Evolutionary conservation across 2,888 invertebrate species (phyloP), one percentile per base, ranked within the genome.

Genomic region (Malthinus seriepunctatus): DNA sequence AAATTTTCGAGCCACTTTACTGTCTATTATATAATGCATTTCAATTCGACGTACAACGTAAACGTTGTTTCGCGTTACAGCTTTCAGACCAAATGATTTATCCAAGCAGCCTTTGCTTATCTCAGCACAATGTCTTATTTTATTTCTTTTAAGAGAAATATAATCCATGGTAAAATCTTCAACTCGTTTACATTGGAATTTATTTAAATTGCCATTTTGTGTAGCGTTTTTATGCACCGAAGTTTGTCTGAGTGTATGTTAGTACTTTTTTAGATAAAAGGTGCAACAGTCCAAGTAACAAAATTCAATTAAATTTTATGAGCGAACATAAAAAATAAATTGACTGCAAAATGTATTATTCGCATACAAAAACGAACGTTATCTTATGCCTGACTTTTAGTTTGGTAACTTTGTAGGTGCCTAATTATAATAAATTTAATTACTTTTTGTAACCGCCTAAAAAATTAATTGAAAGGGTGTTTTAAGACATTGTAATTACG

Each of bases 161-260:
- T 63, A 63, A 63, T 63, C 63, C 63, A 51, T 42, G 52, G 55
- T 56, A 62, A 56, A 60, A 56, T 59, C 59, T 53, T 46, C 59
- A 53, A 59, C 63, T 62, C 56, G 62, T 59, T 63, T 62, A 56
- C 62, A 59, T 58, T 51, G 63, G 56, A 62, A 62, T 62, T 63
- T 63, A 63, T 63, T 63, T 56, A 62, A 63, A 63, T 54, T 51
- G 56, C 7, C 55, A 55, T 52, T 60, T 33, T 32, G 46, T 34
- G 39, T 52, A 56, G 53, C 57, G 42, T 58, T 62, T 42, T 51
- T 14, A 39, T 49, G 37, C 32, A 32, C 34, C 34, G 34, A 47
- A 37, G n/a, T n/a, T 32, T 31, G n/a, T 45, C 45, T 12, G 23
- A 23, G 23, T 23, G 23, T 5, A 23, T 23, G 23, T 23, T 23